Percentiles rank a stretch among this genome's conserved stretches.
phyloP scores from a whole-genome alignment of 2,797 vertebrate genomes.

The Petrocephalus schoutedeni region DNA sequence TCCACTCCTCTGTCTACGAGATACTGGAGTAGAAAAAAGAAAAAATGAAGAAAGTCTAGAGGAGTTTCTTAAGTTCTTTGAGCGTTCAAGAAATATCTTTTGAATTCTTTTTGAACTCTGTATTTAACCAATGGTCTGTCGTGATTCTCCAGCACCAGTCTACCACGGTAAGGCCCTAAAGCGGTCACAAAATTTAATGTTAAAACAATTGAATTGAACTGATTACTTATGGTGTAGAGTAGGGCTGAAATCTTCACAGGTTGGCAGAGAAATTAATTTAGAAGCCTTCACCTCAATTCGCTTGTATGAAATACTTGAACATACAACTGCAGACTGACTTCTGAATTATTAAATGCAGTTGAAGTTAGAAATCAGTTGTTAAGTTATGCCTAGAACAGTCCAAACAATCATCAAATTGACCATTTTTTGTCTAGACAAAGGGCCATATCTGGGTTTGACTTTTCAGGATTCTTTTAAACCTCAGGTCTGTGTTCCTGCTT shows the following conservation, averaged over 20 bases:
- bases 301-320: neutral
- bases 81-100: neutral
- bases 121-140: neutral
- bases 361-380: neutral
- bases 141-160: neutral
- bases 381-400: neutral
- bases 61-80: neutral
- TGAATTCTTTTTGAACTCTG: neutral
- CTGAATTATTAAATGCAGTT: neutral
- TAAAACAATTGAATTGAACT: neutral
- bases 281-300: neutral
- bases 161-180: neutral
- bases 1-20: neutral
- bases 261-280: neutral
- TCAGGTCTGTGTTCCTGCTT: neutral
- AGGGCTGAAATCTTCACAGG: neutral
- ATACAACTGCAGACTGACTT: neutral
- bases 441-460: neutral
- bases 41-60: neutral
- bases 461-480: neutral
- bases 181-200: neutral
- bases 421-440: neutral
- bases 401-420: neutral
- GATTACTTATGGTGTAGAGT: neutral
- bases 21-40: neutral